These are phyloP conservation scores for Hydractinia symbiolongicarpus DNA, from an alignment of 30 jellyfish, hydroid and myxozoan species.

Conservation along the genomic window DNA sequence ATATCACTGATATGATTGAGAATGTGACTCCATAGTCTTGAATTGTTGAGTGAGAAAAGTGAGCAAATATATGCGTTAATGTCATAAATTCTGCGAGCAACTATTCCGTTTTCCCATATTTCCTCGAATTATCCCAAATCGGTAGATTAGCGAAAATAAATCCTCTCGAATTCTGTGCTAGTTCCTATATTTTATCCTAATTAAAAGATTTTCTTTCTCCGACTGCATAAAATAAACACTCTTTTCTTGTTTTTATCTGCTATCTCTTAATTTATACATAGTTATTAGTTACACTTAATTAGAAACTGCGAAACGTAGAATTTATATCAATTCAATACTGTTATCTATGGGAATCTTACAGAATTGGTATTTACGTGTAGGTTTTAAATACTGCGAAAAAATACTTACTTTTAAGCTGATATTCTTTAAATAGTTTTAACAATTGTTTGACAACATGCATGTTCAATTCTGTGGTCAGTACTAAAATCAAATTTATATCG, in stretches of 20 bases:
- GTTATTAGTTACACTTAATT: too few relatives aligned
- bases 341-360: too few relatives aligned
- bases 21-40: constrained; percentile 14
- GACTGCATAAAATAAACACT: too few relatives aligned
- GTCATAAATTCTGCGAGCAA: neutral
- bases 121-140: neutral
- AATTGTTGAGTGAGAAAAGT: neutral
- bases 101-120: neutral
- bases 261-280: too few relatives aligned
- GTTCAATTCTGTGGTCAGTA: constrained; percentile 33
- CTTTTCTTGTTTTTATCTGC: too few relatives aligned
- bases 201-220: too few relatives aligned
- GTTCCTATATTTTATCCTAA: neutral
- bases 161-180: neutral
- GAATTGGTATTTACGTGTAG: too few relatives aligned
- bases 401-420: constrained; percentile 13
- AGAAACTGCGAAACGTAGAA: too few relatives aligned
- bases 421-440: constrained; percentile 25
- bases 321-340: too few relatives aligned
- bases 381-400: neutral
- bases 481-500: neutral
- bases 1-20: constrained; percentile 32
- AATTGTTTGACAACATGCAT: constrained; percentile 30
- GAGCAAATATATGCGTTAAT: too few relatives aligned
- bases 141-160: neutral